Conservation (phyloP, 2,797 vertebrate genomes). For the Alcedo quadribrachys region DNA sequence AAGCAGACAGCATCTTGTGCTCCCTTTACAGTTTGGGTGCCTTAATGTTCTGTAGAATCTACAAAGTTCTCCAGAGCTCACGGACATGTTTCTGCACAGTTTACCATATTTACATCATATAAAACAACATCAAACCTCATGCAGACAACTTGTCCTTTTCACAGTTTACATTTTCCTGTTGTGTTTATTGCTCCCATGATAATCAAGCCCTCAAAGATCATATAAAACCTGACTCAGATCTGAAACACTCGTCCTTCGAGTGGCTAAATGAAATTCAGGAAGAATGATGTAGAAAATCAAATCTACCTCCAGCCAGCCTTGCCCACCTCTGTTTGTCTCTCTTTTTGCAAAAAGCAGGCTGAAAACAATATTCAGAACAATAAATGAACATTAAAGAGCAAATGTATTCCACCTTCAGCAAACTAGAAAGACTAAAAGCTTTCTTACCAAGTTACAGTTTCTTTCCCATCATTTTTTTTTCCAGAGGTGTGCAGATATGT, state of each 20-base stretch:
- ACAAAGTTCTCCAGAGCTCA: background rate
- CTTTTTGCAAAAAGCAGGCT: background rate
- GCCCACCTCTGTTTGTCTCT: background rate
- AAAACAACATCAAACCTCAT: conserved; percentile 5
- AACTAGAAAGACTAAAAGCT: background rate
- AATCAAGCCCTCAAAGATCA: background rate
- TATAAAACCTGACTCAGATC: background rate
- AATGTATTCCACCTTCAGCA: background rate
- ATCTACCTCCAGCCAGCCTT: background rate
- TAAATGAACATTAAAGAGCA: background rate
- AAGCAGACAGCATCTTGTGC: conserved; percentile 50
- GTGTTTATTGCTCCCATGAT: background rate
- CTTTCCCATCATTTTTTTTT: background rate
- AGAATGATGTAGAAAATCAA: background rate
- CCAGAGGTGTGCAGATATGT: background rate
- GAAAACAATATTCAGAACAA: background rate
- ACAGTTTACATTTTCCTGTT: background rate
- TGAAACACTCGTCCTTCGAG: background rate
- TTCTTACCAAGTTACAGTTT: background rate
- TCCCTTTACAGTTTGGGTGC: background rate
- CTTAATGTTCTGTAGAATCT: background rate
- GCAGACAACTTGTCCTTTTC: background rate
- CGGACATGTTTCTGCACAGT: background rate
- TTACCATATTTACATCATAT: background rate
- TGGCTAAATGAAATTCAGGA: background rate